Evolutionary conservation across 1,140 invertebrate genomes (phyloP).

Genomic region (Pseudomyrmex cubaensis): DNA sequence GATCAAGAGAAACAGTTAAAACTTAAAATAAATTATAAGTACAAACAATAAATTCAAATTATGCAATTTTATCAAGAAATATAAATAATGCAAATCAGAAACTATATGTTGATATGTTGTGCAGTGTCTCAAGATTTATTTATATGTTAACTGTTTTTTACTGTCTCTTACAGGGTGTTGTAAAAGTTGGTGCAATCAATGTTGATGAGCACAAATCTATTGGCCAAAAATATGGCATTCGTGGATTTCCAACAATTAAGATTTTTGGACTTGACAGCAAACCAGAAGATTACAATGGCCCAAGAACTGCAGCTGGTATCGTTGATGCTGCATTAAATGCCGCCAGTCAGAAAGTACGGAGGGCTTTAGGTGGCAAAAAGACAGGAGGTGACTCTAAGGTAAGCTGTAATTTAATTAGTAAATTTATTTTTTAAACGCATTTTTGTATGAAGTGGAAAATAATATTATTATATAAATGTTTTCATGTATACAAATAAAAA

Average conservation of each 20-base stretch:
- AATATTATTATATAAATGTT: too few species aligned
- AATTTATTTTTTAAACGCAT: too few species aligned
- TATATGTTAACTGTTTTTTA: background rate
- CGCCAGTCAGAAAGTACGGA: slow-evolving; percentile 89
- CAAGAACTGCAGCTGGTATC: slow-evolving; percentile 93
- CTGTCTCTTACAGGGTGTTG: slow-evolving; percentile 89
- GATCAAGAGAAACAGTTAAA: too few species aligned
- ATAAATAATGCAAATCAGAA: too few species aligned
- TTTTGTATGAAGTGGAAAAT: too few species aligned
- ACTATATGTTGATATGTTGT: too few species aligned
- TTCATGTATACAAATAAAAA: background rate
- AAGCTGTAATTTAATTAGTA: slow-evolving; percentile 11
- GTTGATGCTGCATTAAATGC: slow-evolving; percentile 93
- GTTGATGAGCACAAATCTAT: slow-evolving; percentile 95
- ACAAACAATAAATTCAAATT: too few species aligned
- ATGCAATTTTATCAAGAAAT: too few species aligned
- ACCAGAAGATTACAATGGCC: slow-evolving; percentile 94
- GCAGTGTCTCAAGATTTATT: background rate
- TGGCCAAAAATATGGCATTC: slow-evolving; percentile 92
- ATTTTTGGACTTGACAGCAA: slow-evolving; percentile 94
- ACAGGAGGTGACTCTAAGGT: slow-evolving; percentile 80
- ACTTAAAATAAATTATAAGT: too few species aligned
- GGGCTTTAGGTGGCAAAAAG: slow-evolving; percentile 88
- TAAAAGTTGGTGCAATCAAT: slow-evolving; percentile 97
- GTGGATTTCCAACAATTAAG: slow-evolving; percentile 98